phyloP scores from a whole-genome alignment of 2,797 vertebrate genomes.

The Darevskia nairensis region DNA sequence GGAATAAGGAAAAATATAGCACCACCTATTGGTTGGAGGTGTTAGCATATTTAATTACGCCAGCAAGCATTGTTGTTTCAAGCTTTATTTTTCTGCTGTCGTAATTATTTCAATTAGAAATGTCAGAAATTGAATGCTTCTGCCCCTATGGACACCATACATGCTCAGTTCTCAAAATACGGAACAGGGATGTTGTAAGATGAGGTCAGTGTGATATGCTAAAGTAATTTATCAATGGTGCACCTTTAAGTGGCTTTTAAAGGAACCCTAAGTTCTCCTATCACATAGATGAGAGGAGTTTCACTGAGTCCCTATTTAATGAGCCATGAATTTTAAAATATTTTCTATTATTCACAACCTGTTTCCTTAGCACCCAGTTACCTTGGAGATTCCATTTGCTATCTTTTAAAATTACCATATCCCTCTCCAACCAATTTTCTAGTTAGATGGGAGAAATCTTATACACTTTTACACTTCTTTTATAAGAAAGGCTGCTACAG shows the following conservation, averaged over 20 bases:
- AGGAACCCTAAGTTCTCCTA: neutral
- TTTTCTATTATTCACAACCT: conserved; percentile 12
- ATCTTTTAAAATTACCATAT: conserved; percentile 3
- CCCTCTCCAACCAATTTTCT: neutral
- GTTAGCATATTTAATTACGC: neutral
- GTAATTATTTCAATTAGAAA: neutral
- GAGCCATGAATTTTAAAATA: conserved; percentile 9
- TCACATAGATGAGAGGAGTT: neutral
- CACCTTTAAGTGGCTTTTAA: neutral
- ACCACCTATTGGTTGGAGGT: neutral
- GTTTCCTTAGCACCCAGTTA: neutral
- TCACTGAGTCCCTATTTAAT: neutral
- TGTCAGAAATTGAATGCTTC: neutral
- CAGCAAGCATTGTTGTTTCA: neutral
- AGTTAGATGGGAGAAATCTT: neutral
- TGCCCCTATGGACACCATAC: neutral
- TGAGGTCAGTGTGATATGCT: neutral
- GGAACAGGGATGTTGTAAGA: neutral
- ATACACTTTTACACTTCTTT: neutral
- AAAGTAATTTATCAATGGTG: neutral
- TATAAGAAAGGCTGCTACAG: neutral
- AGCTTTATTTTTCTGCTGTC: neutral
- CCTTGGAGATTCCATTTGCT: conserved; percentile 25
- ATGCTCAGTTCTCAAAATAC: neutral
- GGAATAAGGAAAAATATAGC: neutral